A percentile compares a stretch with the other conserved stretches of the same genome.
phyloP scores from a whole-genome alignment of 2,888 invertebrate genomes.

The Lasioglossum vierecki region DNA sequence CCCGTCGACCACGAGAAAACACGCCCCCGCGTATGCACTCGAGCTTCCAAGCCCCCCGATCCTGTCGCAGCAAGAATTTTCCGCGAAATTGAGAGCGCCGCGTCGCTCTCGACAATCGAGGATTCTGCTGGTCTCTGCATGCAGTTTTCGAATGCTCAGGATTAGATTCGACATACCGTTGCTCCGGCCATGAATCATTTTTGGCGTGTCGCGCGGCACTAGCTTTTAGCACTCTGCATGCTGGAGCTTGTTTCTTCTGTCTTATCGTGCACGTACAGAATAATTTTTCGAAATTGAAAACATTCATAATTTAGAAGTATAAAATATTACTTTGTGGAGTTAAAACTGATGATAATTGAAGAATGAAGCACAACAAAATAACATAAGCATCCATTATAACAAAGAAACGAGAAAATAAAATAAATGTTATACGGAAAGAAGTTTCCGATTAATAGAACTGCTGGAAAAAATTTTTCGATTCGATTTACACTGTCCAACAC shows the following conservation, averaged over 20 bases:
- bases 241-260: background rate
- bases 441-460: no score
- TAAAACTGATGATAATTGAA: no score
- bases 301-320: no score
- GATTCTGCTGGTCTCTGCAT: background rate
- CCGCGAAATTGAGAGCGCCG: conserved; percentile 11
- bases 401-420: no score
- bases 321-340: no score
- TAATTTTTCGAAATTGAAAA: background rate
- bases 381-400: no score
- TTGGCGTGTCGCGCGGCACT: background rate
- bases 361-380: no score
- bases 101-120: background rate
- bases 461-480: no score
- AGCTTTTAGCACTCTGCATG: background rate
- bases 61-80: conserved; percentile 25
- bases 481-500: no score
- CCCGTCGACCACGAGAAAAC: conserved; percentile 42
- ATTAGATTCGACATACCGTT: background rate
- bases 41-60: background rate
- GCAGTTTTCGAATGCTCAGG: background rate
- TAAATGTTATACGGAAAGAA: no score
- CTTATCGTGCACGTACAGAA: fast-evolving
- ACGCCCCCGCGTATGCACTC: conserved; percentile 19
- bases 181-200: background rate